Conservation (phyloP, 2,888 invertebrate genomes). For the Nemapogon koenigi region DNA sequence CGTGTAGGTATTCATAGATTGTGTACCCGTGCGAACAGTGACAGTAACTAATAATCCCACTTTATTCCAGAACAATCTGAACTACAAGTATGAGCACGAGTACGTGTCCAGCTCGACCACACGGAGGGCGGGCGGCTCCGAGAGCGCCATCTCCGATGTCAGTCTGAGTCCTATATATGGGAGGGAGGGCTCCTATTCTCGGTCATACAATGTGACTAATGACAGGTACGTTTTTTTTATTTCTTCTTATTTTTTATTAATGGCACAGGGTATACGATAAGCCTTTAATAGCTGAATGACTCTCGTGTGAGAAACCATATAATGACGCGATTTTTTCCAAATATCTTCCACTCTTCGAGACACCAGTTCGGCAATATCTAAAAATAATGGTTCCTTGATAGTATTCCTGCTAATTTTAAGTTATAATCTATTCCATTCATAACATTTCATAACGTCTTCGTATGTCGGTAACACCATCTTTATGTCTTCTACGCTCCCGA, state of each 20-base stretch:
- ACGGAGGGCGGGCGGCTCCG: slow-evolving; percentile 20
- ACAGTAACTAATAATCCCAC: neutral
- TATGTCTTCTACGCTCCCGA: too few relatives aligned
- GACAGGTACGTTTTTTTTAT: slow-evolving; percentile 43
- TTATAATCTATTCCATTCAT: neutral
- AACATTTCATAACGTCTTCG: neutral
- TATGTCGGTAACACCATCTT: too few relatives aligned
- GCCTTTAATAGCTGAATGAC: too few relatives aligned
- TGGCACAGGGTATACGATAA: neutral
- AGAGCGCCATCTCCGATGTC: slow-evolving; percentile 43
- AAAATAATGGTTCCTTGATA: too few relatives aligned
- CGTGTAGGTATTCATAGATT: neutral
- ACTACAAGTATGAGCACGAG: slow-evolving; percentile 48
- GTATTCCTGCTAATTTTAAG: slow-evolving; percentile 6
- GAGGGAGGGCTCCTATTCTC: neutral
- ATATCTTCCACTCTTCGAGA: too few relatives aligned
- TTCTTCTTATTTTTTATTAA: slow-evolving; percentile 4
- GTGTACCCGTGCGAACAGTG: too few relatives aligned
- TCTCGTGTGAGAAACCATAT: too few relatives aligned
- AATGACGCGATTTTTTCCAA: too few relatives aligned
- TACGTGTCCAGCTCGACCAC: slow-evolving; percentile 41
- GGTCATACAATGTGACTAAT: slow-evolving; percentile 35
- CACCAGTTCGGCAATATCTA: too few relatives aligned
- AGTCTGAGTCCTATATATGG: slow-evolving; percentile 44
- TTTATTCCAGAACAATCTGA: slow-evolving; percentile 50